phyloP scores from a whole-genome alignment of 2,113 vertebrate species.

The Trichechus manatus region DNA sequence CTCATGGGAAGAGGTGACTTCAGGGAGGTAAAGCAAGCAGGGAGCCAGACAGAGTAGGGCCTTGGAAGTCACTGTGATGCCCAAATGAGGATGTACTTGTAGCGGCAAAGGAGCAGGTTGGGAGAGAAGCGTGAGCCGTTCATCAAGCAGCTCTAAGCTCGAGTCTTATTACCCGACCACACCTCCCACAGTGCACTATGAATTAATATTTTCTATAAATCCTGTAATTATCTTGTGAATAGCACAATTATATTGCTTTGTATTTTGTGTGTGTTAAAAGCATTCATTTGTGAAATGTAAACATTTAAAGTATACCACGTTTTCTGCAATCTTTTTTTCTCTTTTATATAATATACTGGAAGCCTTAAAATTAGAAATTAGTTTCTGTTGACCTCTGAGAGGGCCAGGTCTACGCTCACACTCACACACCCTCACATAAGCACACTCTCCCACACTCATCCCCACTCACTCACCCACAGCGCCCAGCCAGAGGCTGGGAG shows the following conservation, averaged over 20 bases:
- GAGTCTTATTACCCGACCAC: constrained; percentile 66
- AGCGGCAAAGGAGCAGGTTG: background rate
- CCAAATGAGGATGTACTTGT: background rate
- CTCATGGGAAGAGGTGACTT: background rate
- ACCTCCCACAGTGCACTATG: constrained; percentile 62
- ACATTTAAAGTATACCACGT: constrained; percentile 67
- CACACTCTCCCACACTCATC: background rate
- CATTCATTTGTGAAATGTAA: constrained; percentile 76
- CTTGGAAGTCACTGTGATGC: background rate
- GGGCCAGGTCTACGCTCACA: background rate
- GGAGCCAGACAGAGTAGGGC: background rate
- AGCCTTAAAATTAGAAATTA: background rate
- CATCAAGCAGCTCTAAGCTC: background rate
- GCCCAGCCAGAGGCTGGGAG: background rate
- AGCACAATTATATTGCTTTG: constrained; percentile 73
- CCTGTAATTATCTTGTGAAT: constrained; percentile 81
- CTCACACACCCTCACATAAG: background rate
- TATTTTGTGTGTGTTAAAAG: constrained; percentile 66
- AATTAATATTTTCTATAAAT: constrained; percentile 83
- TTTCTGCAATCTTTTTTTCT: background rate
- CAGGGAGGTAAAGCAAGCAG: background rate
- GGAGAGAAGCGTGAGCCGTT: background rate
- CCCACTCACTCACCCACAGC: background rate
- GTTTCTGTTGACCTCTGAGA: background rate
- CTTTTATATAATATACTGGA: constrained; percentile 52